Percentiles rank a stretch among this genome's conserved stretches.
Evolutionary conservation across 2,113 vertebrate species (phyloP).

Genomic region (Anser brachyrhynchus): DNA sequence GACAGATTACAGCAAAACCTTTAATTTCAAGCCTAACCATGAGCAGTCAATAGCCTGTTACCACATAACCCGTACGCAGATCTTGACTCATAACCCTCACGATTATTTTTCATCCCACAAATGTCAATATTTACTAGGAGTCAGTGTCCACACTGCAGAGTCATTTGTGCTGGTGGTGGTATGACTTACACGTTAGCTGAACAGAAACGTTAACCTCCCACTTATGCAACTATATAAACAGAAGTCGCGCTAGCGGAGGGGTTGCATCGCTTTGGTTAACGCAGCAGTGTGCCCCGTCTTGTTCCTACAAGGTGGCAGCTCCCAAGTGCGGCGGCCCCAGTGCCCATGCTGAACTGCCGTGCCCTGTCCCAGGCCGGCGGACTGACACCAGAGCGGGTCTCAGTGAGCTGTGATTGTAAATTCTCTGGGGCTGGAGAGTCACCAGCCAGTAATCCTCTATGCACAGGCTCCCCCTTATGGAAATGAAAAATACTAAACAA

Average conservation of each 20-base stretch:
- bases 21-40: neutral
- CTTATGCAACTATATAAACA: neutral
- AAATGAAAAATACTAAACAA: constrained; percentile 62
- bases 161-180: neutral
- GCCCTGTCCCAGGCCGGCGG: neutral
- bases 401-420: neutral
- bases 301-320: neutral
- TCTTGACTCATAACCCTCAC: neutral
- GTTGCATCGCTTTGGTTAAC: neutral
- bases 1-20: neutral
- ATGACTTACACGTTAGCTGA: neutral
- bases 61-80: neutral
- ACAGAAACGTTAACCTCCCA: neutral
- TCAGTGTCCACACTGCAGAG: neutral
- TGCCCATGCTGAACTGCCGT: neutral
- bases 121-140: constrained; percentile 6
- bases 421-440: neutral
- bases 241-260: neutral
- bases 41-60: neutral
- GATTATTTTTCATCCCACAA: neutral
- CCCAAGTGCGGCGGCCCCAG: accelerated
- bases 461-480: constrained; percentile 82
- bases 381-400: neutral
- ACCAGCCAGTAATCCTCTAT: constrained; percentile 64
- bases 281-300: neutral